phyloP scores from a whole-genome alignment of 2,888 invertebrate species.

The Hybos culiciformis region DNA sequence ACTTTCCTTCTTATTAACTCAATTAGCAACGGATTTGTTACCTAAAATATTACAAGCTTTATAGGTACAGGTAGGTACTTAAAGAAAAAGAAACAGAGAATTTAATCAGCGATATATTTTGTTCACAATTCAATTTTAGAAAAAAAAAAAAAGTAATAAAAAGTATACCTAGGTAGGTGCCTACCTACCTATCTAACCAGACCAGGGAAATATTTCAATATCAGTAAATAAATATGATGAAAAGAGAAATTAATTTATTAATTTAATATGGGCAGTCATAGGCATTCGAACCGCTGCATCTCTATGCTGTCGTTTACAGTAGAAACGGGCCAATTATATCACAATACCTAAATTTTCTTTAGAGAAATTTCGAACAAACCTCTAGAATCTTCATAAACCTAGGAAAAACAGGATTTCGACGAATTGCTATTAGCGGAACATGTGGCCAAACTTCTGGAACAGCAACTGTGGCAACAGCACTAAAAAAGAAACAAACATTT shows the following conservation, averaged over 20 bases:
- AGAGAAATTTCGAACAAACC: conserved; percentile 38
- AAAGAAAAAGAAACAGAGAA: background rate
- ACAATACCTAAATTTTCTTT: no score
- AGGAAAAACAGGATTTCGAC: conserved; percentile 92
- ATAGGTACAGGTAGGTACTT: background rate
- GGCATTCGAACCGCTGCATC: no score
- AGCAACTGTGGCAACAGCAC: conserved; percentile 81
- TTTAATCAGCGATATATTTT: background rate
- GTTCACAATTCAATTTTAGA: background rate
- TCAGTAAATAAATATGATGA: no score
- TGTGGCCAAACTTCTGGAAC: conserved; percentile 96
- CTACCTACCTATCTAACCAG: no score
- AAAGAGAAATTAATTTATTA: no score
- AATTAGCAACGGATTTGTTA: conserved; percentile 74
- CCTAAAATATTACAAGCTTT: conserved; percentile 41
- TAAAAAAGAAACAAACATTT: no score
- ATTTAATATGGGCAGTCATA: no score
- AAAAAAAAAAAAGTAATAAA: background rate
- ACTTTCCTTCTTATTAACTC: conserved; percentile 86
- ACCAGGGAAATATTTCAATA: no score
- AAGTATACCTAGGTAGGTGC: background rate
- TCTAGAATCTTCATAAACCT: conserved; percentile 96
- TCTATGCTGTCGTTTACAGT: no score
- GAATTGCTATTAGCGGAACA: conserved; percentile 88
- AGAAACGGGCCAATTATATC: no score